Percentiles rank a stretch among this genome's conserved stretches.
These are phyloP conservation scores for Chromobotia macracanthus DNA, from an alignment of 2,797 vertebrate species.

Conservation along the genomic window DNA sequence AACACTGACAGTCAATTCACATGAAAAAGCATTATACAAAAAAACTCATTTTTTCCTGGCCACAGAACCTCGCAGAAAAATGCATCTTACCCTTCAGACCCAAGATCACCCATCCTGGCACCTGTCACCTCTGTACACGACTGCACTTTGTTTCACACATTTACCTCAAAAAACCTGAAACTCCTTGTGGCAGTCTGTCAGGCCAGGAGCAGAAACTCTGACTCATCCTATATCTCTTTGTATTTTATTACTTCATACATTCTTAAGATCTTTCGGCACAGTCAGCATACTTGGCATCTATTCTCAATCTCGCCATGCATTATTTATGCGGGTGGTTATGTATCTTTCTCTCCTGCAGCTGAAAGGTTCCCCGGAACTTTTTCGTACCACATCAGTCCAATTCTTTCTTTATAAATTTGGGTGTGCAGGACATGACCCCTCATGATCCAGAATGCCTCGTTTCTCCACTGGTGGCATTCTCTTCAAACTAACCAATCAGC, in stretches of 20 bases:
- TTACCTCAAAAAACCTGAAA: neutral
- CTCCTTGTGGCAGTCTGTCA: neutral
- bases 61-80: constrained; percentile 11
- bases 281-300: constrained; percentile 10
- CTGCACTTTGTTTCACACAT: constrained; percentile 1
- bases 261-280: constrained; percentile 4
- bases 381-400: neutral
- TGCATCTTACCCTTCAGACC: neutral
- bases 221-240: neutral
- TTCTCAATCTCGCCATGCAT: constrained; percentile 11
- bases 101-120: neutral
- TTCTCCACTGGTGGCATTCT: constrained; percentile 23
- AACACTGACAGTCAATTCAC: constrained; percentile 16
- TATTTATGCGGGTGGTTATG: constrained; percentile 2
- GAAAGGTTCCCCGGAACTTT: neutral
- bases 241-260: constrained; percentile 8
- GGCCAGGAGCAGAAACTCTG: neutral
- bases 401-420: neutral
- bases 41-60: constrained; percentile 42
- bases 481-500: constrained; percentile 10
- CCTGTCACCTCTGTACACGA: neutral
- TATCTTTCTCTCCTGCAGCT: neutral
- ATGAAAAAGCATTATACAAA: neutral
- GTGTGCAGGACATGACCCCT: constrained; percentile 6
- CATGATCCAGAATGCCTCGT: neutral